phyloP scores from a whole-genome alignment of 2,888 invertebrate genomes.

The Leptopilina myrica region DNA sequence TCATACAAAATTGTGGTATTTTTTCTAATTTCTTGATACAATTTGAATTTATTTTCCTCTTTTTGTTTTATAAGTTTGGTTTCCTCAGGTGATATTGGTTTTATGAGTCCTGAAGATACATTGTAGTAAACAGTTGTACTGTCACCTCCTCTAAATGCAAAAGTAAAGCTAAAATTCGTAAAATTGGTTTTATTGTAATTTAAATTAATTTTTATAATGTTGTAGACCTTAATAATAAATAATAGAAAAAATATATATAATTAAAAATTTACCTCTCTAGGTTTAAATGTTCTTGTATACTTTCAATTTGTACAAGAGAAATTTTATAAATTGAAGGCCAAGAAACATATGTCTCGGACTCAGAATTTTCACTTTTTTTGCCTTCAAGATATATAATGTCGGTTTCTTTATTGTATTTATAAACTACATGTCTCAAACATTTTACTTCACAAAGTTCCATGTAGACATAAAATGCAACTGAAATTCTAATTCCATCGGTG shows the following conservation, averaged over 20 bases:
- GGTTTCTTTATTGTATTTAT: constrained; percentile 73
- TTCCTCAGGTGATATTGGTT: constrained; percentile 67
- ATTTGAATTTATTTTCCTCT: constrained; percentile 63
- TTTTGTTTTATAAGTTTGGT: constrained; percentile 63
- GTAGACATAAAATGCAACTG: constrained; percentile 78
- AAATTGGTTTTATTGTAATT: background rate
- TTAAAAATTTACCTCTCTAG: constrained; percentile 60
- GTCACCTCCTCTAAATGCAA: constrained; percentile 72
- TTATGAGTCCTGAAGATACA: constrained; percentile 66
- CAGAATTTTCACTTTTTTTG: constrained; percentile 70
- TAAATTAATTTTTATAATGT: background rate
- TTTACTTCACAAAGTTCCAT: constrained; percentile 79
- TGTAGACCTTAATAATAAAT: background rate
- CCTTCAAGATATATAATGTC: constrained; percentile 76
- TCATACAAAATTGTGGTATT: constrained; percentile 72
- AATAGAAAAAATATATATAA: constrained; percentile 21
- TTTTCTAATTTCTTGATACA: constrained; percentile 68
- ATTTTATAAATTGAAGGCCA: constrained; percentile 72
- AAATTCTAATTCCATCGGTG: constrained; percentile 75
- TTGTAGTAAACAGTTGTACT: constrained; percentile 71
- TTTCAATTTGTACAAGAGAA: constrained; percentile 73
- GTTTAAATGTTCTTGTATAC: constrained; percentile 75
- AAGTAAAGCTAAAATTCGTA: constrained; percentile 65
- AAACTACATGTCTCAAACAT: constrained; percentile 77
- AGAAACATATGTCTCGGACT: constrained; percentile 75